Conservation (phyloP, 2,888 invertebrate species). For the Drosophila limbata region DNA sequence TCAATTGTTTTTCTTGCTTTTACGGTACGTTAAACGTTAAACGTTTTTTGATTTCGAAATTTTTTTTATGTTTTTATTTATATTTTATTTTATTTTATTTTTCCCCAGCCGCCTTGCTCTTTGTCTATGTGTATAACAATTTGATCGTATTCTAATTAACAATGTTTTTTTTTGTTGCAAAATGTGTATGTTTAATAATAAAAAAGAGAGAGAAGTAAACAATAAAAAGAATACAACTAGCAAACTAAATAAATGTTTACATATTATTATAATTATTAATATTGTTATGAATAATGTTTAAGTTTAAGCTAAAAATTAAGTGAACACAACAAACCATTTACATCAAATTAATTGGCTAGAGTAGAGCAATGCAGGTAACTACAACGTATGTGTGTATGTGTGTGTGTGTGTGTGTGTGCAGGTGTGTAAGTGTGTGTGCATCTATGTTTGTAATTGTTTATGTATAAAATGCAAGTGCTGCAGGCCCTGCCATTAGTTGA, state of each 20-base stretch:
- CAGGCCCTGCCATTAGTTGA: slow-evolving; percentile 55
- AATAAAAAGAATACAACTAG: slow-evolving; percentile 51
- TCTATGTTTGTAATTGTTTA: slow-evolving; percentile 37
- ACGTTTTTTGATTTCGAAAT: slow-evolving; percentile 60
- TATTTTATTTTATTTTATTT: slow-evolving; percentile 7
- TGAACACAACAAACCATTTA: slow-evolving; percentile 76
- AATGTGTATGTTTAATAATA: slow-evolving; percentile 29
- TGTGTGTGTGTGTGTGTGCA: slow-evolving; percentile 23
- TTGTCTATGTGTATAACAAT: slow-evolving; percentile 50
- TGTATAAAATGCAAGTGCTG: slow-evolving; percentile 35
- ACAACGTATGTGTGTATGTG: slow-evolving; percentile 18
- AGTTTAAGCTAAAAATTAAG: slow-evolving; percentile 54
- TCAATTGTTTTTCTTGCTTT: slow-evolving; percentile 46
- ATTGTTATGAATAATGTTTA: slow-evolving; percentile 28
- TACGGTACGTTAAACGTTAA: slow-evolving; percentile 51
- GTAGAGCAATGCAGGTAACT: slow-evolving; percentile 51
- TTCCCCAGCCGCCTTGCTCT: slow-evolving; percentile 32
- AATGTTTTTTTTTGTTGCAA: slow-evolving; percentile 33
- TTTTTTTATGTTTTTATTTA: slow-evolving; percentile 17
- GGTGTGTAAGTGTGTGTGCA: slow-evolving; percentile 28
- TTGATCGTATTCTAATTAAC: slow-evolving; percentile 59
- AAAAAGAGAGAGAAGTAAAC: not conserved
- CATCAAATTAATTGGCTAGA: slow-evolving; percentile 72
- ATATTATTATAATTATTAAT: slow-evolving; percentile 4
- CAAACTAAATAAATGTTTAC: slow-evolving; percentile 42